Conservation (phyloP, 2,113 vertebrate species). For the Crotalus horridus region DNA sequence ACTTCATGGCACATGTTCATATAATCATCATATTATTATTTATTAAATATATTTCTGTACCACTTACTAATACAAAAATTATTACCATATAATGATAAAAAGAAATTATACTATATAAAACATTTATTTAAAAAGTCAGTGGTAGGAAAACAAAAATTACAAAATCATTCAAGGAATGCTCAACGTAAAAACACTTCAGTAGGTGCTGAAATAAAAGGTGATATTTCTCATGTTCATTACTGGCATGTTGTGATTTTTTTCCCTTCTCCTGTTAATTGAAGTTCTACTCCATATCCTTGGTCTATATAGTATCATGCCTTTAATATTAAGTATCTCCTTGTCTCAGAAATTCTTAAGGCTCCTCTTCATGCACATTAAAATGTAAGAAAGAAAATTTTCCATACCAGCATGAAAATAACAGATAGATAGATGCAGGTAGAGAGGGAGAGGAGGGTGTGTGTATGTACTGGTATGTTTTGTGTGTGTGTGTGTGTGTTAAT, state of each 20-base stretch:
- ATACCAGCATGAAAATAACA: too few species aligned
- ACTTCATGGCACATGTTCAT: background rate
- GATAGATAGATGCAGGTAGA: background rate
- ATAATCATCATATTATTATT: background rate
- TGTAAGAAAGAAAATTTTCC: background rate
- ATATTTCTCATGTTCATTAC: background rate
- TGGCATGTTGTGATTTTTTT: background rate
- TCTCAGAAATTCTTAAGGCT: background rate
- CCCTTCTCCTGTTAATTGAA: background rate
- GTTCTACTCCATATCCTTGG: background rate
- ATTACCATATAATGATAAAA: background rate
- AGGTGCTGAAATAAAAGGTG: background rate
- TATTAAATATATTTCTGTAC: background rate
- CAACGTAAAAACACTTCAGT: background rate
- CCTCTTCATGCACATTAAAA: background rate
- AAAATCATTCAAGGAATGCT: background rate
- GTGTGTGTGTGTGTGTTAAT: background rate
- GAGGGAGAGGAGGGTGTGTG: background rate
- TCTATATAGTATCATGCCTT: background rate
- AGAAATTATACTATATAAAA: background rate
- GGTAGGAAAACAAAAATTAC: background rate
- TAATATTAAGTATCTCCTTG: background rate
- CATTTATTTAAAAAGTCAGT: background rate
- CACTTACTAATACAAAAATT: background rate
- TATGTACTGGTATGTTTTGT: too few species aligned